Percentiles rank a stretch among this genome's conserved stretches.
Conservation (phyloP, 2,888 invertebrate species). For the Euproctis similis region DNA sequence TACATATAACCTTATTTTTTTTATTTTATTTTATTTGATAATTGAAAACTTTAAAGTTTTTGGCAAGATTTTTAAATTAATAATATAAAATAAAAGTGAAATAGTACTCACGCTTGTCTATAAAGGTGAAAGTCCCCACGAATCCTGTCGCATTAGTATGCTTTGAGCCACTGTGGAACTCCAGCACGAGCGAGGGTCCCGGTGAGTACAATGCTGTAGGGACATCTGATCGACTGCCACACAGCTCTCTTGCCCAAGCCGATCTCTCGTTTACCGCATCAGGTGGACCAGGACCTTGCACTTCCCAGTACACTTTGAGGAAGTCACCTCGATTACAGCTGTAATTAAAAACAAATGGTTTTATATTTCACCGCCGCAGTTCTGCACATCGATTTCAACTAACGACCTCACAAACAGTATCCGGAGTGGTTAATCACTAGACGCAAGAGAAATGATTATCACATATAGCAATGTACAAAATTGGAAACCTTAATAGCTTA, state of each 20-base stretch:
- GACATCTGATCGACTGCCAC: constrained; percentile 80
- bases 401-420: too few species aligned
- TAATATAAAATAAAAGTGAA: constrained; percentile 1
- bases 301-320: constrained; percentile 86
- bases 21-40: too few species aligned
- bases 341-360: constrained; percentile 69
- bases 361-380: too few species aligned
- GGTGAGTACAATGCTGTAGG: constrained; percentile 85
- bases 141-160: constrained; percentile 80
- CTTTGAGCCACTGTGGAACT: constrained; percentile 79
- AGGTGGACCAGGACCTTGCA: constrained; percentile 81
- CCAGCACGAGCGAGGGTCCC: constrained; percentile 82
- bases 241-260: constrained; percentile 83
- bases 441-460: too few species aligned
- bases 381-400: too few species aligned
- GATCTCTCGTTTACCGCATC: constrained; percentile 85
- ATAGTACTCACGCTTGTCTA: constrained; percentile 86
- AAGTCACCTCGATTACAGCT: constrained; percentile 86
- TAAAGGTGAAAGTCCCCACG: constrained; percentile 84
- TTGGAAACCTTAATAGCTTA: too few species aligned
- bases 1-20: too few species aligned
- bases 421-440: too few species aligned
- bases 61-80: too few species aligned
- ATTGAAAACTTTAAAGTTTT: too few species aligned
- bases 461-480: too few species aligned